Evolutionary conservation across 2,113 vertebrate genomes (phyloP), one percentile per base, ranked within the genome.

Genomic region (Cyprinodon tularosa): DNA sequence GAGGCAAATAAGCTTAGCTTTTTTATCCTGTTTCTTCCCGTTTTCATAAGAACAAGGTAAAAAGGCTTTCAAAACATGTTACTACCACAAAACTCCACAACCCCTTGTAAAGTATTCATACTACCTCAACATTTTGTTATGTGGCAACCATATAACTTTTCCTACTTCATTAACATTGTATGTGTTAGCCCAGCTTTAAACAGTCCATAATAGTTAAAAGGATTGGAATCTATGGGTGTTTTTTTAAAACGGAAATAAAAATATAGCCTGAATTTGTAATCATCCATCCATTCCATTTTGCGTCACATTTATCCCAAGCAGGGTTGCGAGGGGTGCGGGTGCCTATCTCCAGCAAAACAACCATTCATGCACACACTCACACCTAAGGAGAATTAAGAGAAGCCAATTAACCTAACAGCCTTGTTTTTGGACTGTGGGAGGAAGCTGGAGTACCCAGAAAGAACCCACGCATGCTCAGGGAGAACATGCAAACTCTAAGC

Each of bases 21-120:
- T 73, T 50, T 80, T 66, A 68, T 47, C 44, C 63, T 78, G 64
- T 80, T 72, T 80, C 53, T 84, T 82, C 85, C 67, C 53, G 37
- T 47, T 82, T 86, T 77, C 60, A 76, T 37, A 69, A 80, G 50
- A 68, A 78, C 67, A 63, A 20, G 13, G 38, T 71, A 57, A 57
- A 57, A 57, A 20, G 62, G 39, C 20, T 72, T 72, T 76, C 47
- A 83, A 81, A 83, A 66, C 73, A 59, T 53, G 15, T 20, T 53
- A 4, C 15, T 20, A 17, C 4, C 48, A 50, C 17, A 13, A 50
- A 50, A 50, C 48, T 50, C 4, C 12, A 53, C 13, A 14, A 15
- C 13, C 6, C 48, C 48, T 53, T 53, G 15, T 20, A 53, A 53
- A 53, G 15, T 20, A 15, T 53, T 53, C 15, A 53, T 53, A 53